Conservation (phyloP, 1,140 invertebrate species). For the Drosophila burlai region DNA sequence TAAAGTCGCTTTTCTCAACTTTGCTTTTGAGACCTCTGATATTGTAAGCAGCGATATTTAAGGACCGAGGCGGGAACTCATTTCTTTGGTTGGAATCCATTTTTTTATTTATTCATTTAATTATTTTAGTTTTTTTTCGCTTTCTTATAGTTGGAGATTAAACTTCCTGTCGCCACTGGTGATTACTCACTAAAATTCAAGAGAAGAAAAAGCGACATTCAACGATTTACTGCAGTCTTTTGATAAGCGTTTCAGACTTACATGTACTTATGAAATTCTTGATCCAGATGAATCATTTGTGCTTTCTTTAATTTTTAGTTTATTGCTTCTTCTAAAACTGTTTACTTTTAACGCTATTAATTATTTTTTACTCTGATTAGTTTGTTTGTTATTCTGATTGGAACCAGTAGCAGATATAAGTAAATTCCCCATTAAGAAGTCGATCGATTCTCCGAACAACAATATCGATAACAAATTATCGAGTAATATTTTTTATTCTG, state of each 20-base stretch:
- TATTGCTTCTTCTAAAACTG: background rate
- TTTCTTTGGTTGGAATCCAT: too few relatives aligned
- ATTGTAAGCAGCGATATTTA: slow-evolving; percentile 22
- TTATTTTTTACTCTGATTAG: background rate
- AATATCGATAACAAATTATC: background rate
- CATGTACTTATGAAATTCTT: background rate
- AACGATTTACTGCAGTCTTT: background rate
- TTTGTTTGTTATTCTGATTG: background rate
- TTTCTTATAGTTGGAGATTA: background rate
- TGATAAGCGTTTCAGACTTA: background rate
- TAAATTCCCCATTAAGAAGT: slow-evolving; percentile 4
- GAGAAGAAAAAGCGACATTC: background rate
- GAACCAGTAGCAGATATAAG: background rate
- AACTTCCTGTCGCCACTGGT: background rate
- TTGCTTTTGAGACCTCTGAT: slow-evolving; percentile 25
- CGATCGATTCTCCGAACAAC: background rate
- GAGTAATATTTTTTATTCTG: background rate
- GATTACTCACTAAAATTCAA: background rate
- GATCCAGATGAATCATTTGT: too few relatives aligned
- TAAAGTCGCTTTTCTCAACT: background rate
- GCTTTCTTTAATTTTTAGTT: background rate
- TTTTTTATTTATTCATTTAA: background rate
- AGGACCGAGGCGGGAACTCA: too few relatives aligned
- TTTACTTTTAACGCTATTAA: background rate
- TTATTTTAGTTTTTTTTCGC: background rate